Evolutionary conservation across 2,888 invertebrate genomes (phyloP), one percentile per base, ranked within the genome.

Genomic region (Polietes domitor): DNA sequence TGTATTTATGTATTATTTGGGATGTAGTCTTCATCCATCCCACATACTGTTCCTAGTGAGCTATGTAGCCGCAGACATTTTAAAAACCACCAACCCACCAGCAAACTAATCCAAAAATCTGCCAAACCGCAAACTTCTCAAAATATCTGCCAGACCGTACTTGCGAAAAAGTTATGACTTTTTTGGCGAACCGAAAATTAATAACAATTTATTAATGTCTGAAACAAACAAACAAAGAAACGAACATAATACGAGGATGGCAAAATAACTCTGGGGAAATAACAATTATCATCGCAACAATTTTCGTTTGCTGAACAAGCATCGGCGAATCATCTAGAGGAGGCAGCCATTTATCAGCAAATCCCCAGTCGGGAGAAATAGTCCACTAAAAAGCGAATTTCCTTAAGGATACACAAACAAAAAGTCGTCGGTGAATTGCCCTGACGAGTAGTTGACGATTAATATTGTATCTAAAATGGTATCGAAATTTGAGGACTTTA

Each of bases 181-280:
- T 68, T 68, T 21, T 41, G 68, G 41, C 41, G 19, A 41, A 53
- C 32, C 17, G 28, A 41, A 73, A 63, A 63, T 77, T 70, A 70
- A 73, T 28, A 61, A 53, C 6, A 74, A 77, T 75, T 75, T 75
- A 71, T 82, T 82, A 74, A 74, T 63, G 68, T 61, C 21, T 70
- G 41, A 24, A 19, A 73, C 9, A 1, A 9, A 47, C 61, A 3
- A 32, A 55, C n/a, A 4, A 28, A 32, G 3, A 9, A 37, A 37
- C 1, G 7, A 9, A 12, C 37, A 37, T 10, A 10, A 68, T 24
- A 28, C 10, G 24, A 37, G 10, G 47, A 28, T 9, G 71, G 71
- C 72, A n/a, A n/a, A 12, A n/a, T 15, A 47, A n/a, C n/a, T 58
- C 1, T 26, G 37, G 37, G n/a, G n/a, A n/a, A n/a, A n/a, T n/a